Evolutionary conservation across 2,888 invertebrate genomes (phyloP).

Genomic region (Aphodius sticticus): DNA sequence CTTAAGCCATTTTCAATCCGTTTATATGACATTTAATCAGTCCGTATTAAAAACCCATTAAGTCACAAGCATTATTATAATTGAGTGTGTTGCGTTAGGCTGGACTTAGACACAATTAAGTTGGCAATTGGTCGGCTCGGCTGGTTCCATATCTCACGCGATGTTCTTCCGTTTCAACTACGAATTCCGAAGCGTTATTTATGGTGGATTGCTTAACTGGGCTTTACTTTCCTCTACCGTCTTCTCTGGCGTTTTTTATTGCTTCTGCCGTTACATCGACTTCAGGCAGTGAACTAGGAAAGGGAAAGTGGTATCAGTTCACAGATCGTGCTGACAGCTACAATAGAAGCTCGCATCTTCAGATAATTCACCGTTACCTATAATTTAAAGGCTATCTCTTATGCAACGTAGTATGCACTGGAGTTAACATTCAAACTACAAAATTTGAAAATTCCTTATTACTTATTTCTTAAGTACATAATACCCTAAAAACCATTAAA

Average conservation of each 20-base stretch:
- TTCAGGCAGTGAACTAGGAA: neutral
- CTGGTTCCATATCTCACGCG: neutral
- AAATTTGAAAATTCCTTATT: neutral
- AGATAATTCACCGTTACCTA: neutral
- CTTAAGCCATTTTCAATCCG: neutral
- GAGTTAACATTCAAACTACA: neutral
- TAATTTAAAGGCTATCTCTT: neutral
- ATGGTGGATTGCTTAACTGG: neutral
- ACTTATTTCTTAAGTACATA: neutral
- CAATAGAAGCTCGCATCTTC: neutral
- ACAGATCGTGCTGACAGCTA: neutral
- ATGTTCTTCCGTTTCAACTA: neutral
- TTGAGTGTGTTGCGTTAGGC: neutral
- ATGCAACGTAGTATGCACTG: neutral
- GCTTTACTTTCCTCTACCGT: neutral
- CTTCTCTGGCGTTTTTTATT: neutral
- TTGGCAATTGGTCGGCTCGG: neutral
- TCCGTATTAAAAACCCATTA: neutral
- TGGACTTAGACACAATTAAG: neutral
- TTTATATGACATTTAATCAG: slow-evolving; percentile 4
- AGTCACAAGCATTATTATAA: neutral
- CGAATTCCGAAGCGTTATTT: neutral
- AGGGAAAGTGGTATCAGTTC: neutral
- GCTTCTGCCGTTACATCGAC: neutral
- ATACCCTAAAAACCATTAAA: too few relatives aligned